These are phyloP conservation scores for Leptinotarsa lineolata DNA, from an alignment of 1,140 invertebrate species.

Conservation along the genomic window DNA sequence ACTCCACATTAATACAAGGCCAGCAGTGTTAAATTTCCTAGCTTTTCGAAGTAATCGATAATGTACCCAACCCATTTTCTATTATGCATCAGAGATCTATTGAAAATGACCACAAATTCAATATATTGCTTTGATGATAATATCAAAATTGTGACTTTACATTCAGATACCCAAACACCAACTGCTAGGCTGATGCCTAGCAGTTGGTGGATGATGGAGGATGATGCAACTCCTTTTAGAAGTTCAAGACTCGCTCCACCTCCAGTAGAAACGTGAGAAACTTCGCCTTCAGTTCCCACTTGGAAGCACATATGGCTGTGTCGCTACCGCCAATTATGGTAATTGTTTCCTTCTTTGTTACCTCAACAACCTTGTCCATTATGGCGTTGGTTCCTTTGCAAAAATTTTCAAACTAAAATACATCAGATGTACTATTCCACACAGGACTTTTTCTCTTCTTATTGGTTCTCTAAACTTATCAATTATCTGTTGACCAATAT, in stretches of 20 bases:
- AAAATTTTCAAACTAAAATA: conserved; percentile 97
- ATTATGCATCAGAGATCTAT: too few relatives aligned
- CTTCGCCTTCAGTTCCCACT: conserved; percentile 95
- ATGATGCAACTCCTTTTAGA: conserved; percentile 85
- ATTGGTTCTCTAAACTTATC: conserved; percentile 83
- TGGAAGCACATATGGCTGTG: conserved; percentile 96
- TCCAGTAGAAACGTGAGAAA: conserved; percentile 98
- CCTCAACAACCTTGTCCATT: conserved; percentile 94
- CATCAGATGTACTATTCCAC: conserved; percentile 92
- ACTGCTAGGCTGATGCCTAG: too few relatives aligned
- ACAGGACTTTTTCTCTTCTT: conserved; percentile 89
- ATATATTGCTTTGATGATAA: too few relatives aligned
- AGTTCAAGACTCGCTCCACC: conserved; percentile 97
- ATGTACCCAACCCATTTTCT: too few relatives aligned
- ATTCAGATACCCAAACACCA: too few relatives aligned
- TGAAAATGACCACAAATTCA: too few relatives aligned
- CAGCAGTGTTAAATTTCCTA: too few relatives aligned
- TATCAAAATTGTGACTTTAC: too few relatives aligned
- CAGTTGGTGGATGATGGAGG: too few relatives aligned
- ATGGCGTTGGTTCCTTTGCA: conserved; percentile 86
- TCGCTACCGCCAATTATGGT: conserved; percentile 98
- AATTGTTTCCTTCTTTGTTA: conserved; percentile 76
- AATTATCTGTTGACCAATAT: conserved; percentile 87
- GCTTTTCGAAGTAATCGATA: too few relatives aligned
- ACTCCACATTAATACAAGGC: too few relatives aligned